phyloP scores from a whole-genome alignment of 1,140 invertebrate species.

The Zaprionus taronus region DNA sequence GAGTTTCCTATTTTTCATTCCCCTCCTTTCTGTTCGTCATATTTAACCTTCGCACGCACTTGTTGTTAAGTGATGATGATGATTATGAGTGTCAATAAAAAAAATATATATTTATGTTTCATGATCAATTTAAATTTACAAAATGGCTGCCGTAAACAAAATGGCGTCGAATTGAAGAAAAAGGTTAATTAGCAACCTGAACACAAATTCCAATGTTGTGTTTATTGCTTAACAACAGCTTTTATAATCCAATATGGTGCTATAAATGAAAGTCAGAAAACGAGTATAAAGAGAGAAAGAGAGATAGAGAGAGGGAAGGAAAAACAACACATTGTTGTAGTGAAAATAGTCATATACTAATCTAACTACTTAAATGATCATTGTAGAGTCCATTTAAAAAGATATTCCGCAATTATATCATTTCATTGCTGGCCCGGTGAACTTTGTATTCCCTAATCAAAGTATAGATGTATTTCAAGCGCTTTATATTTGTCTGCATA shows the following conservation, averaged over 20 bases:
- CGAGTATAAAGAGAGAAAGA: background rate
- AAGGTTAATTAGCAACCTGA: background rate
- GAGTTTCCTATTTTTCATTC: constrained; percentile 9
- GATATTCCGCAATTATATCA: background rate
- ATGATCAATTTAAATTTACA: constrained; percentile 11
- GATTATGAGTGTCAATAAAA: constrained; percentile 23
- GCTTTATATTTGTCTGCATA: too few species aligned
- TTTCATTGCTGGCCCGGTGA: background rate
- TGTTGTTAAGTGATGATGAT: constrained; percentile 3
- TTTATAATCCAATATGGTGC: constrained; percentile 2
- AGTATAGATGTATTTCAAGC: too few species aligned
- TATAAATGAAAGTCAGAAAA: constrained; percentile 9
- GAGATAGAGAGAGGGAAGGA: background rate
- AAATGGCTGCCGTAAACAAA: constrained; percentile 32
- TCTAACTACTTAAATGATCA: background rate
- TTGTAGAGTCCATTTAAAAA: background rate
- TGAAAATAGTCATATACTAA: background rate
- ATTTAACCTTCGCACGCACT: constrained; percentile 12
- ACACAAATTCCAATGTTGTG: background rate
- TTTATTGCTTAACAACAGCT: background rate
- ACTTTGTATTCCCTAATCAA: background rate
- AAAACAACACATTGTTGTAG: background rate
- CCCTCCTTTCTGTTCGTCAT: background rate
- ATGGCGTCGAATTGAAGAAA: constrained; percentile 13
- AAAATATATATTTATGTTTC: background rate